These are phyloP conservation scores for Torymus auratus DNA, from an alignment of 2,888 invertebrate species.

Conservation along the genomic window DNA sequence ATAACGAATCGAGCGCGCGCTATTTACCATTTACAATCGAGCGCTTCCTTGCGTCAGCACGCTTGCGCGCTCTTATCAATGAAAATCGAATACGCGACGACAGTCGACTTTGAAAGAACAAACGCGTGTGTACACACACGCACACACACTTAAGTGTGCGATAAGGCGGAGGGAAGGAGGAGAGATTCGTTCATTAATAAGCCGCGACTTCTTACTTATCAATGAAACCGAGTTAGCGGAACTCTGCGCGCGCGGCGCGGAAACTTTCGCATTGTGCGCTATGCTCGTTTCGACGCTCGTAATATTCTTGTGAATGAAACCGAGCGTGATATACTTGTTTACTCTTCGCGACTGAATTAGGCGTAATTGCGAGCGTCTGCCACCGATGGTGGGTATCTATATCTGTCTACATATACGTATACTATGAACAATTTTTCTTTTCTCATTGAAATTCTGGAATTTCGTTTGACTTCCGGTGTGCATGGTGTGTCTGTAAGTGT, in stretches of 20 bases:
- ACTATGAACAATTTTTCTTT: no score
- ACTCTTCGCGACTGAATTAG: no score
- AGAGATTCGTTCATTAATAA: slow-evolving; percentile 26
- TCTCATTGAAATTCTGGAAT: no score
- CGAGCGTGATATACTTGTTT: neutral
- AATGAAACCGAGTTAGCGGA: slow-evolving; percentile 29
- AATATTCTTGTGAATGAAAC: slow-evolving; percentile 11
- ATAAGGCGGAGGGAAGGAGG: neutral
- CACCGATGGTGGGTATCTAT: no score
- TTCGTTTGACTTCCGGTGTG: no score
- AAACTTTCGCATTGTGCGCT: slow-evolving; percentile 16
- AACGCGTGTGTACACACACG: neutral
- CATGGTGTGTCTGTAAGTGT: no score
- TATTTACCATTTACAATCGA: no score
- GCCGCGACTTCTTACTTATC: slow-evolving; percentile 31
- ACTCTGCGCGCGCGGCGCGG: neutral
- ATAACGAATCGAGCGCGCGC: no score
- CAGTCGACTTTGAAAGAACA: neutral
- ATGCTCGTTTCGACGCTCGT: neutral
- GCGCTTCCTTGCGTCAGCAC: no score
- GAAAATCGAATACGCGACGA: neutral
- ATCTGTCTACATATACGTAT: no score
- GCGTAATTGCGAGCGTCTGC: no score
- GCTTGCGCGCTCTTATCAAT: no score
- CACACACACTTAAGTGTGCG: neutral